Conservation (phyloP, 2,888 invertebrate genomes). For the Julus scandinavius region DNA sequence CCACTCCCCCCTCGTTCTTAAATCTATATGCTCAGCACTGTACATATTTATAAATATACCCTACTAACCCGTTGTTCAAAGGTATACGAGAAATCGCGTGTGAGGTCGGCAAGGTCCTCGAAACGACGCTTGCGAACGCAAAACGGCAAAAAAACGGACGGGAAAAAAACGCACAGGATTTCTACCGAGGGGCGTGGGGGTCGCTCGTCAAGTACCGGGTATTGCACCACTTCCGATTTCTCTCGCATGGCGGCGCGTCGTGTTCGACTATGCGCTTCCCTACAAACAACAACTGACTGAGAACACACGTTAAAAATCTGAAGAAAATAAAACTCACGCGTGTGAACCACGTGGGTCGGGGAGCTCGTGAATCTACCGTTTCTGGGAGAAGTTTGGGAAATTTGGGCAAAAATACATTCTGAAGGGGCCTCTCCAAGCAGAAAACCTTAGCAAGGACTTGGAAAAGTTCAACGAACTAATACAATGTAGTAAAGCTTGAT, state of each 20-base stretch:
- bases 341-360: conserved; percentile 3
- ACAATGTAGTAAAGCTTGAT: too few relatives aligned
- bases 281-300: conserved; percentile 42
- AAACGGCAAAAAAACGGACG: not conserved
- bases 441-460: too few relatives aligned
- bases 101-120: not conserved
- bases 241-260: not conserved
- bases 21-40: not conserved
- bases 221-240: conserved; percentile 5
- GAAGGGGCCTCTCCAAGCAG: too few relatives aligned
- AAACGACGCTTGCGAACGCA: not conserved
- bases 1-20: not conserved
- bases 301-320: conserved; percentile 39
- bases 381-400: not conserved
- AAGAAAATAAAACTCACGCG: conserved; percentile 40
- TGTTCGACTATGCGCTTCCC: not conserved
- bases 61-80: conserved; percentile 42
- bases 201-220: conserved; percentile 22
- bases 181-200: not conserved
- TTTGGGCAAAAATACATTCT: too few relatives aligned
- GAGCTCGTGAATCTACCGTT: conserved; percentile 13
- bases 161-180: conserved; percentile 1
- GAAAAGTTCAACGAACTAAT: too few relatives aligned
- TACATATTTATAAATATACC: conserved; percentile 38
- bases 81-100: conserved; percentile 13